These are phyloP conservation scores for Myioborus melanocephalus DNA, from an alignment of 2,797 vertebrate genomes.

Conservation along the genomic window DNA sequence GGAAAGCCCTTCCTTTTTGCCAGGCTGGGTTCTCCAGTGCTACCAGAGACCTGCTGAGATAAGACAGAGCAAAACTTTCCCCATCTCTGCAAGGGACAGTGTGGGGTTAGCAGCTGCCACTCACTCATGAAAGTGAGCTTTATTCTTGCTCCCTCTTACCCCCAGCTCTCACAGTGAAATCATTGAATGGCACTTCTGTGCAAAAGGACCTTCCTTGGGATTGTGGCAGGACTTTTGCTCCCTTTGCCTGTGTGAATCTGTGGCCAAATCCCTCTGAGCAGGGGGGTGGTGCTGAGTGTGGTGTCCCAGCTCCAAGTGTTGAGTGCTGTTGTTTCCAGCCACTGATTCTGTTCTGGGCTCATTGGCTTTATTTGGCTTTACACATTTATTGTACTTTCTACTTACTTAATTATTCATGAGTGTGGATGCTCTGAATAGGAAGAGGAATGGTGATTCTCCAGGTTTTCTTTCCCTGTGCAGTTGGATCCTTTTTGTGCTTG, in stretches of 20 bases:
- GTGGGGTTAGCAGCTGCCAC: background rate
- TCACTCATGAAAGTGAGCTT: background rate
- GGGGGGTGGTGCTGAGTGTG: accelerated
- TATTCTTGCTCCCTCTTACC: background rate
- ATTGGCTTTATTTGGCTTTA: background rate
- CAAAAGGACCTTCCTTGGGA: background rate
- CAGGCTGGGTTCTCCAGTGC: background rate
- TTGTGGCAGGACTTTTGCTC: accelerated
- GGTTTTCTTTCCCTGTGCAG: background rate
- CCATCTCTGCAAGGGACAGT: background rate
- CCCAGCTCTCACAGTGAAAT: background rate
- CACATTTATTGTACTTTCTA: background rate
- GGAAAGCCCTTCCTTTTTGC: background rate
- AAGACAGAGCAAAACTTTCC: background rate
- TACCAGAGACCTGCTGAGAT: background rate
- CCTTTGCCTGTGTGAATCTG: background rate
- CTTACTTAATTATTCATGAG: background rate
- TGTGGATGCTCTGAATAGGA: background rate
- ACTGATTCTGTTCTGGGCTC: background rate
- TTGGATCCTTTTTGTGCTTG: background rate
- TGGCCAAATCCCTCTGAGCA: background rate
- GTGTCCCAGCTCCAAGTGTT: accelerated
- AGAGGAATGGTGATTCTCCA: background rate
- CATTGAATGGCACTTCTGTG: background rate
- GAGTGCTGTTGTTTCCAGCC: background rate